Evolutionary conservation across 2,888 invertebrate genomes (phyloP).

Genomic region (Rhagium mordax): DNA sequence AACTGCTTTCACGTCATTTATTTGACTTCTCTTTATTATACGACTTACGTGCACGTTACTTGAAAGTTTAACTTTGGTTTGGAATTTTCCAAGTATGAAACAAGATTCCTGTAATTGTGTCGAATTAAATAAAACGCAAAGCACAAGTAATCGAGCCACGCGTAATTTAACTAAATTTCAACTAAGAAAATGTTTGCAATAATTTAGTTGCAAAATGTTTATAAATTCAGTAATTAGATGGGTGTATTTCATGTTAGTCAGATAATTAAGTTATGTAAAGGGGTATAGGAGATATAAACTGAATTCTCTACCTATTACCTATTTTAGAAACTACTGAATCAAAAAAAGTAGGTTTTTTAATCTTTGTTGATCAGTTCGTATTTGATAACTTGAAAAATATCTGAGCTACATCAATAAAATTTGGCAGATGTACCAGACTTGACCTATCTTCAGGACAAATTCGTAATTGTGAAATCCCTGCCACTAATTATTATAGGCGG

Average conservation of each 20-base stretch:
- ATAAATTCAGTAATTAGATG: not conserved
- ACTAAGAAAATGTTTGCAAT: not conserved
- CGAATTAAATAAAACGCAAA: not conserved
- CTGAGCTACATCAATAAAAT: too few relatives aligned
- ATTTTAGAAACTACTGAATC: too few relatives aligned
- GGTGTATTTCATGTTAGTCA: not conserved
- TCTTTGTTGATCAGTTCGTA: too few relatives aligned
- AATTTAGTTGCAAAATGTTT: not conserved
- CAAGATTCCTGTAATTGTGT: not conserved
- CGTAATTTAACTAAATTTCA: not conserved
- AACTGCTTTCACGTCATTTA: constrained; percentile 45
- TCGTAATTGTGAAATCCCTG: too few relatives aligned
- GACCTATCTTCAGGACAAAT: too few relatives aligned
- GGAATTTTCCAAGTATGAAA: not conserved
- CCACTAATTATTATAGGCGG: too few relatives aligned
- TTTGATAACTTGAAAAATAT: too few relatives aligned
- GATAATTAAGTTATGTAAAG: too few relatives aligned
- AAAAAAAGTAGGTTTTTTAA: too few relatives aligned
- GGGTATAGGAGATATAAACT: too few relatives aligned
- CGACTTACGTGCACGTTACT: constrained; percentile 21
- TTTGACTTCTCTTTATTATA: constrained; percentile 42
- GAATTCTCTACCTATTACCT: too few relatives aligned
- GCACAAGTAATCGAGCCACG: not conserved
- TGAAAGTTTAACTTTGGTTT: constrained; percentile 14
- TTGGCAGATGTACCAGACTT: too few relatives aligned